Base-by-base conservation (phyloP, 2,113 vertebrate species). In the Zosterops japonicus region DNA sequence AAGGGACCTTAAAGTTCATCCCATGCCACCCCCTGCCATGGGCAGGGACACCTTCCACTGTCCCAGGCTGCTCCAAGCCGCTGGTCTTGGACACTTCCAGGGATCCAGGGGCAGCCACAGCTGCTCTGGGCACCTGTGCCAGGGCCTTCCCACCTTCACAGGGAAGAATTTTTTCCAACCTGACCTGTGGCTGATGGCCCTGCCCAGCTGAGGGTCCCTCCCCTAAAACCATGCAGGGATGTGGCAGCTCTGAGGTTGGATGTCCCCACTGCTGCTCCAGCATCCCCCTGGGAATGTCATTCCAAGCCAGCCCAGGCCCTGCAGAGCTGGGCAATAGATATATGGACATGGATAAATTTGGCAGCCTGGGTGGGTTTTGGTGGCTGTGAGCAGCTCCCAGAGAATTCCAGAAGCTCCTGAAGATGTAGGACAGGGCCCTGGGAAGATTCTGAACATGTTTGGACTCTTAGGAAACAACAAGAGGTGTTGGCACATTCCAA, bases 321-420 rank as follows among this genome's bases (percentile, higher is more conserved):
- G 63, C 76, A 70, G 85, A 23, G 9, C 28, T 33, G 88, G 52
- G 13, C 55, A 67, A 12, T 1, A 6, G n/a, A 15, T 67, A 33
- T 35, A 23, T 3, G 23, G 78, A 46, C 84, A 56, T 19, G 65
- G 69, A 64, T 67, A 64, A 14, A 25, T 61, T 14, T 19, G 71
- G 41, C 46, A 76, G 69, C 2, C 2, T 42, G 8, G 36, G 10
- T 12, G 55, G 11, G 57, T 19, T 63, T 67, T 17, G 31, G 46
- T 21, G 35, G 31, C 75, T 2, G 0, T 2, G 6, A 36, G 42
- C 6, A 27, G 20, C 79, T 85, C 4, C 0, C 5, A 87, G 60
- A 29, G 68, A 80, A 63, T 47, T 50, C 46, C 65, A 60, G 39
- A 0, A 2, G 60, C 17, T 82, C 53, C 81, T 52, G 28, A 21